Base-by-base conservation (phyloP, 2,797 vertebrate species). In the Chelon auratus region DNA sequence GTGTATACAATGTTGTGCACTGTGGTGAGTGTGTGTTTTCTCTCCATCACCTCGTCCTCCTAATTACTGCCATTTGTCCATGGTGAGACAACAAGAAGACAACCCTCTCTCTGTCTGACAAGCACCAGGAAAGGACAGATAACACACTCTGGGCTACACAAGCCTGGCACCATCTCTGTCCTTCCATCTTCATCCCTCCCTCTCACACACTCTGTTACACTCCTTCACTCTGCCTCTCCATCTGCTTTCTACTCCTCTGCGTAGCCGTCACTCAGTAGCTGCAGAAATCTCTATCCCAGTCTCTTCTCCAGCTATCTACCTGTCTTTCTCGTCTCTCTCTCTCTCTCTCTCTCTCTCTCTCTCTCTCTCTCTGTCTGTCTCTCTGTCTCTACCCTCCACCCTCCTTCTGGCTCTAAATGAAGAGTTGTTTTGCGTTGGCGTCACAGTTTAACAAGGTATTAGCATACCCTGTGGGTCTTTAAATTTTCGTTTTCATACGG, bases 131-230 rank as follows among this genome's bases (percentile, higher is more conserved):
- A 66, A 83, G 69, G 62, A 74, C 67, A 78, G 88, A 83, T 87
- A 87, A 83, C 84, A 64, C 68, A 76, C 72, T 79, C 61, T 65
- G 80, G 62, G 51, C 82, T 75, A 78, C 78, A 82, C 55, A 40
- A 68, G 54, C 62, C 82, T 86, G 85, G 75, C 78, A 81, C 62
- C 71, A 78, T 77, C 74, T 75, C 67, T 62, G 64, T 72, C 80
- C 80, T 82, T 92, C 90, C 86, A 87, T 92, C 90, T 92, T 91
- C 88, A 91, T 89, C 87, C 86, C 78, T 30, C 70, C 53, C 57
- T 67, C 82, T 90, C 82, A 61, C 87, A 85, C 84, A 83, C 76
- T 82, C 69, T 43, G 72, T 87, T 86, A 80, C 82, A 64, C 77
- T 76, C 80, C 67, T 85, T 89, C 82, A 82, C 58, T 87, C 84